phyloP scores from a whole-genome alignment of 2,888 invertebrate species.

The Callyntrura guangdongensis region DNA sequence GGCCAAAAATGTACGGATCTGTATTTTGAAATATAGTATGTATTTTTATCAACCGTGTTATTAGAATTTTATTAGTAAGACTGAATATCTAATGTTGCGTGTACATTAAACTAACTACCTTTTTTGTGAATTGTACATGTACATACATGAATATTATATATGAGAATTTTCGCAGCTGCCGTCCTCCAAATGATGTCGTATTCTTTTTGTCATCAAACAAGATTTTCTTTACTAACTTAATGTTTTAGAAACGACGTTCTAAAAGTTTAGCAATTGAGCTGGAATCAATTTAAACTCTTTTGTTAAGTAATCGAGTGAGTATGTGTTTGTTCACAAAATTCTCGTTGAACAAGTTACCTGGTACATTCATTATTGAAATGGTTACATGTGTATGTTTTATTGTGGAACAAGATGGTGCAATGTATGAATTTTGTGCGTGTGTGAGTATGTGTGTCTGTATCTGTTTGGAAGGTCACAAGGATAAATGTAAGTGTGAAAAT shows the following conservation, averaged over 20 bases:
- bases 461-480: background rate
- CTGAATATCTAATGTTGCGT: slow-evolving; percentile 60
- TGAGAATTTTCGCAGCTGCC: slow-evolving; percentile 59
- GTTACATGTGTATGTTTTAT: slow-evolving; percentile 57
- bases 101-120: slow-evolving; percentile 55
- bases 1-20: slow-evolving; percentile 23
- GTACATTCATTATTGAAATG: slow-evolving; percentile 69
- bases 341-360: slow-evolving; percentile 75
- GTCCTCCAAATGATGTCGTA: slow-evolving; percentile 53
- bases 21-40: slow-evolving; percentile 38
- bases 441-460: background rate
- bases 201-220: slow-evolving; percentile 23
- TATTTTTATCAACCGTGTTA: slow-evolving; percentile 66
- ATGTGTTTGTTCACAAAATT: slow-evolving; percentile 61
- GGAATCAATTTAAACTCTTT: slow-evolving; percentile 61
- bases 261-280: slow-evolving; percentile 58
- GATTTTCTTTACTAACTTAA: slow-evolving; percentile 25
- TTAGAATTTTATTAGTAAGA: slow-evolving; percentile 70
- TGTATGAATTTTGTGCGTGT: slow-evolving; percentile 20
- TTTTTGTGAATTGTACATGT: slow-evolving; percentile 53
- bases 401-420: slow-evolving; percentile 70
- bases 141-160: slow-evolving; percentile 32
- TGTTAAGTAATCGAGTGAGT: slow-evolving; percentile 25
- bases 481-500: background rate
- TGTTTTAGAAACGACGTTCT: slow-evolving; percentile 20